These are phyloP conservation scores for Microcebus jonahi DNA, from an alignment of 2,113 vertebrate genomes.

Conservation along the genomic window DNA sequence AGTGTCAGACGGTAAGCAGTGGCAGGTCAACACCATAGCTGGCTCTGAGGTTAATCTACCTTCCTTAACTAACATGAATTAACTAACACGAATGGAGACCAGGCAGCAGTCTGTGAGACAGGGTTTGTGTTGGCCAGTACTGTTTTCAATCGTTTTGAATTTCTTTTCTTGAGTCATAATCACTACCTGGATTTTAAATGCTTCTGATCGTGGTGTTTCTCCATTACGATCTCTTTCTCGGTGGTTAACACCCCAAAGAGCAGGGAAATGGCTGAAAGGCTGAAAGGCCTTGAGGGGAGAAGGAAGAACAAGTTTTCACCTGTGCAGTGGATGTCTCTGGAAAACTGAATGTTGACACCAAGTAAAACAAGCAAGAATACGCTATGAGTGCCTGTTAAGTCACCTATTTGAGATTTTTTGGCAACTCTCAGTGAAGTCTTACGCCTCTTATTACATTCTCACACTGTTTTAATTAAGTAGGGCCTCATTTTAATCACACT, in stretches of 20 bases:
- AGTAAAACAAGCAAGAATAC: neutral
- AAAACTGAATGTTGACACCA: neutral
- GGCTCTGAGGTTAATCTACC: neutral
- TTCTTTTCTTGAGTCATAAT: neutral
- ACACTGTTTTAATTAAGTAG: conserved; percentile 18
- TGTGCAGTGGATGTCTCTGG: neutral
- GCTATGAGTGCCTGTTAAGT: neutral
- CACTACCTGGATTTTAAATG: neutral
- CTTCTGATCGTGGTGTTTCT: neutral
- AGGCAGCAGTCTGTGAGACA: fast-evolving
- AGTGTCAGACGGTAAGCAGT: fast-evolving
- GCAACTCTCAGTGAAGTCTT: neutral
- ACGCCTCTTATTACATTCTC: conserved; percentile 38
- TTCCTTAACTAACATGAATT: neutral
- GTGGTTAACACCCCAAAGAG: neutral
- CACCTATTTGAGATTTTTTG: neutral
- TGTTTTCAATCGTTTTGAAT: neutral
- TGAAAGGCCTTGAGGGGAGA: too few relatives aligned
- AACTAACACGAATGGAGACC: neutral
- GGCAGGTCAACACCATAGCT: neutral
- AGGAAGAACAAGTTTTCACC: neutral
- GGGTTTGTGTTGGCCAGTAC: fast-evolving
- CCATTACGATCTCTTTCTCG: neutral
- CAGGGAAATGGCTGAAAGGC: neutral
- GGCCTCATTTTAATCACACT: conserved; percentile 39